Evolutionary conservation across 2,888 invertebrate species (phyloP).

Genomic region (Eugnorisma glareosa): DNA sequence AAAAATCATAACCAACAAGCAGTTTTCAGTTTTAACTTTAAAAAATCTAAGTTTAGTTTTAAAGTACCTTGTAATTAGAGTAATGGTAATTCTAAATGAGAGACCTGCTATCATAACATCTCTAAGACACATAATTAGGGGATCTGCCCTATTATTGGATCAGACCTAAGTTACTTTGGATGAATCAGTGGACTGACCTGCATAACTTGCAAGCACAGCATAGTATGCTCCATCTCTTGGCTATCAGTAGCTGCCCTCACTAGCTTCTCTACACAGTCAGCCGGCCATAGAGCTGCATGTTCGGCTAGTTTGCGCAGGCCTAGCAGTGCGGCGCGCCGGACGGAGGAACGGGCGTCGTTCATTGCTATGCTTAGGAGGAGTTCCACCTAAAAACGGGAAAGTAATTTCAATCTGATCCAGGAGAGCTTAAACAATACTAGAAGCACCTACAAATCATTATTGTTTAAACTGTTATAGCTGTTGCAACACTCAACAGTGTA

Average conservation of each 20-base stretch:
- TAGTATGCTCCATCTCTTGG: conserved; percentile 78
- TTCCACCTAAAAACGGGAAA: conserved; percentile 85
- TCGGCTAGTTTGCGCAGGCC: conserved; percentile 82
- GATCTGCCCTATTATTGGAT: background rate
- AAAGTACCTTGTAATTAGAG: background rate
- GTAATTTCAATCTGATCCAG: background rate
- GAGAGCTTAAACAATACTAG: background rate
- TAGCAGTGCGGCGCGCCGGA: conserved; percentile 82
- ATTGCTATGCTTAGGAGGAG: conserved; percentile 83
- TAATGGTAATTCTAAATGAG: background rate
- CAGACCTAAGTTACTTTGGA: background rate
- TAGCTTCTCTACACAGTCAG: conserved; percentile 77
- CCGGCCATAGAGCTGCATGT: conserved; percentile 86
- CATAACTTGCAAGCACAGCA: conserved; percentile 85
- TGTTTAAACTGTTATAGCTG: no score
- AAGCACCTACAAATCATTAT: background rate
- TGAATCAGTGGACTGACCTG: conserved; percentile 73
- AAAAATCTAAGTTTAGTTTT: background rate
- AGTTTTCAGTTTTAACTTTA: background rate
- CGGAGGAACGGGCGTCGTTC: conserved; percentile 83
- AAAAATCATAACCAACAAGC: background rate
- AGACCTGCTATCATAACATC: background rate
- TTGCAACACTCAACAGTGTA: no score
- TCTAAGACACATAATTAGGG: background rate
- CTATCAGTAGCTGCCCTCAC: conserved; percentile 77